Conservation (phyloP, 2,113 vertebrate genomes). For the Lepus europaeus region DNA sequence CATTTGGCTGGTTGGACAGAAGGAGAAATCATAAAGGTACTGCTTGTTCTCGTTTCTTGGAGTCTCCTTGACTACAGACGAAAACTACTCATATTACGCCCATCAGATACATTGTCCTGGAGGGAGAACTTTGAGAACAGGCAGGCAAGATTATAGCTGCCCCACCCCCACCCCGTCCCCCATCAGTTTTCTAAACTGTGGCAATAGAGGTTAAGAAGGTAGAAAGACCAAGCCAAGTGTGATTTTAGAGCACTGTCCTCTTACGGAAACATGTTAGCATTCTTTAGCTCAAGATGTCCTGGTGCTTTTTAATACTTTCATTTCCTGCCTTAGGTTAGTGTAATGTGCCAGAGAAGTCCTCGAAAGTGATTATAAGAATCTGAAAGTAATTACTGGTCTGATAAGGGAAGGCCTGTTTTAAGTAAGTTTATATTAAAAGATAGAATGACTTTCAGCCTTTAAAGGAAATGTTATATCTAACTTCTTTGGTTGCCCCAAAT, state of each 20-base stretch:
- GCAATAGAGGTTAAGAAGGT: conserved; percentile 50
- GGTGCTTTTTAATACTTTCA: conserved; percentile 54
- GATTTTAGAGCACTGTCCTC: conserved; percentile 21
- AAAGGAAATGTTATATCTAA: conserved; percentile 58
- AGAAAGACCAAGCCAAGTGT: neutral
- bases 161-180: neutral
- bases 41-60: conserved; percentile 40
- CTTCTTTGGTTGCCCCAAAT: conserved; percentile 51
- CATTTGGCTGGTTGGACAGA: conserved; percentile 64
- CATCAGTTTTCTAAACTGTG: conserved; percentile 50
- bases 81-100: conserved; percentile 4
- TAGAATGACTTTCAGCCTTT: conserved; percentile 44
- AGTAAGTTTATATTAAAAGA: conserved; percentile 59
- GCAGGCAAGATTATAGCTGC: neutral
- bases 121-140: neutral
- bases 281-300: conserved; percentile 32
- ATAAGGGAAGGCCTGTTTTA: conserved; percentile 64
- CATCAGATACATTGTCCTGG: conserved; percentile 37
- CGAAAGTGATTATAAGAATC: conserved; percentile 64
- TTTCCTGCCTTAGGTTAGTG: conserved; percentile 37
- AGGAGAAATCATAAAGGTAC: conserved; percentile 25
- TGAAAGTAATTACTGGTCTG: conserved; percentile 68
- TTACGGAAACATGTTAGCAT: conserved; percentile 54
- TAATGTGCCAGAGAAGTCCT: conserved; percentile 56
- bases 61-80: neutral